These are phyloP conservation scores for Anhinga anhinga DNA, from an alignment of 2,113 vertebrate species.

Conservation along the genomic window DNA sequence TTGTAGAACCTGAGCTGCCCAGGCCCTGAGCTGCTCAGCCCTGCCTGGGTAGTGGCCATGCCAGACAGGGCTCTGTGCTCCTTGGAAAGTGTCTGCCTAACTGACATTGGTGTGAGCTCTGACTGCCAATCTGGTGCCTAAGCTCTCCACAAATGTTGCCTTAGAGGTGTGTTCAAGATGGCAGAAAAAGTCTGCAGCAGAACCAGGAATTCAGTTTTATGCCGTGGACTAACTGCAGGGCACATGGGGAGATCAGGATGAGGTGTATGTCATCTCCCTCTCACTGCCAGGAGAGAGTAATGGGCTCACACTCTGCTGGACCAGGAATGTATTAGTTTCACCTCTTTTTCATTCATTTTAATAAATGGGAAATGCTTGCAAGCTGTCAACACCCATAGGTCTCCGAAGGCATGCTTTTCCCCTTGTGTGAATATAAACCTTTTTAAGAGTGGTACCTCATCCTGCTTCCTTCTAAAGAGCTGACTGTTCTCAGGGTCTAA, in stretches of 20 bases:
- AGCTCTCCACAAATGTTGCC: not conserved
- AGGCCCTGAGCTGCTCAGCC: not conserved
- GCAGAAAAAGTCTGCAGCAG: not conserved
- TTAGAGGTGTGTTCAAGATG: not conserved
- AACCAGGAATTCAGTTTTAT: not conserved
- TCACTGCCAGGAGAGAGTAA: not conserved
- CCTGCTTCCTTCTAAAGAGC: not conserved
- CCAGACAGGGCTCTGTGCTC: too few relatives aligned
- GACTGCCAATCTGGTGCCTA: not conserved
- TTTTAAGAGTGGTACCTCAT: not conserved
- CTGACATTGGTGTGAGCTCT: not conserved
- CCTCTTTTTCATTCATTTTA: not conserved
- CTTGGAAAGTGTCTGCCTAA: not conserved
- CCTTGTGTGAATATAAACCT: not conserved
- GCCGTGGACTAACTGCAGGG: not conserved
- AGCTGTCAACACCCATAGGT: not conserved
- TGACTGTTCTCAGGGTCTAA: not conserved
- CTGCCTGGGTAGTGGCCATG: not conserved
- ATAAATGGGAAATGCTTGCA: not conserved
- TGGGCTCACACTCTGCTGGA: not conserved
- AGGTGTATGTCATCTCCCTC: accelerated
- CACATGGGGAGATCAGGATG: not conserved
- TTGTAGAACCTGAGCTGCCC: not conserved
- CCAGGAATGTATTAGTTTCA: not conserved
- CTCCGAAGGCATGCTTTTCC: accelerated